A percentile compares a stretch with the other conserved stretches of the same genome.
These are phyloP conservation scores for Dendrocopos noguchii DNA, from an alignment of 2,113 vertebrate species.

Conservation along the genomic window DNA sequence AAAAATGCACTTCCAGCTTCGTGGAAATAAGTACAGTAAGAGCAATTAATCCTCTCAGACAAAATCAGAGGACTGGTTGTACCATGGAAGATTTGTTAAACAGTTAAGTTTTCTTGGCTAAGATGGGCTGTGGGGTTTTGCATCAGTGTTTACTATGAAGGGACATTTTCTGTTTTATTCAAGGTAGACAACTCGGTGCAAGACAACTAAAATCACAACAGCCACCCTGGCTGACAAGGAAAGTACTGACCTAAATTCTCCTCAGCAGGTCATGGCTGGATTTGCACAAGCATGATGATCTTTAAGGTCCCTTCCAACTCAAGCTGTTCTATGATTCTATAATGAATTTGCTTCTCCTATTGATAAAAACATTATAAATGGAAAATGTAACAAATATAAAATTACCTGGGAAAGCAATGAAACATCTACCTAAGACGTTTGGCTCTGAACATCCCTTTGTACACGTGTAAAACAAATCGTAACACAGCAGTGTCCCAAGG, in stretches of 20 bases:
- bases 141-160: neutral
- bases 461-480: neutral
- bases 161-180: neutral
- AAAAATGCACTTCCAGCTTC: neutral
- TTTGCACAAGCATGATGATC: neutral
- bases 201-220: neutral
- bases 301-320: no score
- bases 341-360: neutral
- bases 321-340: no score
- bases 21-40: neutral
- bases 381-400: neutral
- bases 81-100: neutral
- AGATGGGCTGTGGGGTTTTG: neutral
- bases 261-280: neutral
- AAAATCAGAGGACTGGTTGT: neutral
- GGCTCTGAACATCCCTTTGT: neutral
- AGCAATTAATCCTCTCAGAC: neutral
- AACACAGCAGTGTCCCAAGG: neutral
- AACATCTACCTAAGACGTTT: neutral
- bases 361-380: neutral
- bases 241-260: neutral
- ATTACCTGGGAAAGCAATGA: neutral
- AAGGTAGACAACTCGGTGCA: neutral
- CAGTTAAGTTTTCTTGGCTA: neutral
- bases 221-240: neutral